These are phyloP conservation scores for Neosilurus mollespiculum DNA, from an alignment of 2,797 vertebrate genomes.

Conservation along the genomic window DNA sequence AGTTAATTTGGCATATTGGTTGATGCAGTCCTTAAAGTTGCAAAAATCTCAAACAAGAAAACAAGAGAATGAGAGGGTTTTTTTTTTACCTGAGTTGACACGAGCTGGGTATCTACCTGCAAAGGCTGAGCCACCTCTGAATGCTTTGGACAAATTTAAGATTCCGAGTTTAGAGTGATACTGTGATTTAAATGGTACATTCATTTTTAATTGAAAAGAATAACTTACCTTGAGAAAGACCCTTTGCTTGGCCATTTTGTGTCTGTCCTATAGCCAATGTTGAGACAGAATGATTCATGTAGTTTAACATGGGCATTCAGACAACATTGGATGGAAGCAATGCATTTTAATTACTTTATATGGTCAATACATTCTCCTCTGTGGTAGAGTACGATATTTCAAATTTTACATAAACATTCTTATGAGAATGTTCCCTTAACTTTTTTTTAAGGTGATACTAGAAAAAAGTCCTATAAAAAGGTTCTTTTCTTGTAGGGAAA, in stretches of 20 bases:
- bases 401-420: background rate
- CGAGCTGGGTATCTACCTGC: slow-evolving; percentile 72
- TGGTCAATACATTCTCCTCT: background rate
- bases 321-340: slow-evolving; percentile 21
- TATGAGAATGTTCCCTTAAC: background rate
- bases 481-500: background rate
- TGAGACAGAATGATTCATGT: slow-evolving; percentile 59
- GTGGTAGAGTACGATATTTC: background rate
- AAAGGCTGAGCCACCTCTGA: slow-evolving; percentile 73
- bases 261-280: slow-evolving; percentile 76
- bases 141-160: slow-evolving; percentile 79
- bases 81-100: slow-evolving; percentile 77
- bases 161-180: slow-evolving; percentile 63
- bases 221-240: slow-evolving; percentile 77
- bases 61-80: background rate
- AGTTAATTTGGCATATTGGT: background rate
- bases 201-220: slow-evolving; percentile 28
- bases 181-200: slow-evolving; percentile 6
- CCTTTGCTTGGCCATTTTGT: slow-evolving; percentile 77
- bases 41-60: background rate
- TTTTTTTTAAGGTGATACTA: background rate
- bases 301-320: slow-evolving; percentile 53
- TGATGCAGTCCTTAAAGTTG: background rate
- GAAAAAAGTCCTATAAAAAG: background rate
- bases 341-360: background rate